phyloP scores from a whole-genome alignment of 1,140 invertebrate genomes.

The Drosophila bipectinata region DNA sequence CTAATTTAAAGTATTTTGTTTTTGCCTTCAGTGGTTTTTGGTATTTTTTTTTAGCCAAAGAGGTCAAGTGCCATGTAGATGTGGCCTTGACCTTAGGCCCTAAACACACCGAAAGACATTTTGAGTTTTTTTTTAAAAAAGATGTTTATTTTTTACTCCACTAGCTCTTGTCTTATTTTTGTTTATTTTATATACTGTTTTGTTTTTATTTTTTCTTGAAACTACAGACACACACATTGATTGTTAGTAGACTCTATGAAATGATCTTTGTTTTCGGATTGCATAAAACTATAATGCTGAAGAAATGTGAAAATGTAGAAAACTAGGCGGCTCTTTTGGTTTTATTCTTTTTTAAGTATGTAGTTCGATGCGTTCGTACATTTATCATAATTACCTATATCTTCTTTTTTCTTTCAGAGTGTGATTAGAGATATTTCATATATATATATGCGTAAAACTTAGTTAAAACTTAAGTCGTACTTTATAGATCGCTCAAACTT shows the following conservation, averaged over 20 bases:
- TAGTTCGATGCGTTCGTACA: constrained; percentile 5
- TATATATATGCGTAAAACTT: constrained; percentile 42
- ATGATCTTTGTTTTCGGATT: constrained; percentile 8
- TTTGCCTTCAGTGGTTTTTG: not conserved
- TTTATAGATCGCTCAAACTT: constrained; percentile 48
- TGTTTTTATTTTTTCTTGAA: constrained; percentile 19
- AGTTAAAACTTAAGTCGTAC: constrained; percentile 28
- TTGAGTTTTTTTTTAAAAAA: constrained; percentile 42
- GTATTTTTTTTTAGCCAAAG: constrained; percentile 20
- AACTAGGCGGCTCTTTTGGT: constrained; percentile 35
- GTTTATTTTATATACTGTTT: constrained; percentile 11
- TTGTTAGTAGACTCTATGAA: constrained; percentile 63
- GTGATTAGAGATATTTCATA: constrained; percentile 23
- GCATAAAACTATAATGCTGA: constrained; percentile 32
- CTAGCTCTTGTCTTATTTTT: not conserved
- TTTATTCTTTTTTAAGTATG: constrained; percentile 31
- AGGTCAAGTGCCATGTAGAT: constrained; percentile 70
- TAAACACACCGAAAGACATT: constrained; percentile 47
- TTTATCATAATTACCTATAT: constrained; percentile 1
- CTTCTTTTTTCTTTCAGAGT: constrained; percentile 4
- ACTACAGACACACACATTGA: constrained; percentile 75
- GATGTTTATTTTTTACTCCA: constrained; percentile 14
- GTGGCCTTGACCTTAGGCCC: constrained; percentile 60
- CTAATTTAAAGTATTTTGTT: constrained; percentile 26
- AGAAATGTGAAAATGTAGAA: constrained; percentile 16